Percentiles rank a stretch among this genome's conserved stretches.
Conservation (phyloP, 1,140 invertebrate genomes). For the Drosophila erecta region DNA sequence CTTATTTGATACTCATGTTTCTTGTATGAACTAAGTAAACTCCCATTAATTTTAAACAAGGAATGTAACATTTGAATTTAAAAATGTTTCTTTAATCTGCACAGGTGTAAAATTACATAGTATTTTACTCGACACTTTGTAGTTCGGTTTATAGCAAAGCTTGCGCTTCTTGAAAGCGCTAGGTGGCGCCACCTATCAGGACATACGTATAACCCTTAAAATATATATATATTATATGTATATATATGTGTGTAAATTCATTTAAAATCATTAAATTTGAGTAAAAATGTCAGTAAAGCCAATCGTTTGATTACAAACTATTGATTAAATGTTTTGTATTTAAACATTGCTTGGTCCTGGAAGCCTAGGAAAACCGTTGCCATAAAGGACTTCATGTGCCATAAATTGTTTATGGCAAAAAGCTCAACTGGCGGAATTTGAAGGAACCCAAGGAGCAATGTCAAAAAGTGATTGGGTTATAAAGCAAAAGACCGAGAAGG, state of each 20-base stretch:
- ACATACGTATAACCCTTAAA: not conserved
- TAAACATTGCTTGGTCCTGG: not conserved
- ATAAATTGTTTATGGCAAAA: conserved; percentile 20
- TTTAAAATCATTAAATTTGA: no score
- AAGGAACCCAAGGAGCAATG: not conserved
- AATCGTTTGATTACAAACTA: no score
- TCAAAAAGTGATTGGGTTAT: not conserved
- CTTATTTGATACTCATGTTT: no score
- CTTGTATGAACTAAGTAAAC: no score
- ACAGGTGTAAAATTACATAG: not conserved
- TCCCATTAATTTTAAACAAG: no score
- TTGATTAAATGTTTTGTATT: no score
- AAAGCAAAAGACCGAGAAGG: not conserved
- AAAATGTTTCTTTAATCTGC: not conserved
- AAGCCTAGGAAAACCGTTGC: not conserved
- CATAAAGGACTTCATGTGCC: not conserved
- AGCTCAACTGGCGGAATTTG: conserved; percentile 7
- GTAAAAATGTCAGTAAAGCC: no score
- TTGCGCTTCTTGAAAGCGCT: not conserved
- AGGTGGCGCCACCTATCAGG: not conserved
- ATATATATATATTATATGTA: no score
- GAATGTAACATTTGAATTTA: not conserved
- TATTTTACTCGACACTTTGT: not conserved
- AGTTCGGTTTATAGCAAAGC: not conserved
- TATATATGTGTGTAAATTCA: no score